Percentiles rank a stretch among this genome's conserved stretches.
These are phyloP conservation scores for Calliphora vomitoria DNA, from an alignment of 2,888 invertebrate species.

Conservation along the genomic window DNA sequence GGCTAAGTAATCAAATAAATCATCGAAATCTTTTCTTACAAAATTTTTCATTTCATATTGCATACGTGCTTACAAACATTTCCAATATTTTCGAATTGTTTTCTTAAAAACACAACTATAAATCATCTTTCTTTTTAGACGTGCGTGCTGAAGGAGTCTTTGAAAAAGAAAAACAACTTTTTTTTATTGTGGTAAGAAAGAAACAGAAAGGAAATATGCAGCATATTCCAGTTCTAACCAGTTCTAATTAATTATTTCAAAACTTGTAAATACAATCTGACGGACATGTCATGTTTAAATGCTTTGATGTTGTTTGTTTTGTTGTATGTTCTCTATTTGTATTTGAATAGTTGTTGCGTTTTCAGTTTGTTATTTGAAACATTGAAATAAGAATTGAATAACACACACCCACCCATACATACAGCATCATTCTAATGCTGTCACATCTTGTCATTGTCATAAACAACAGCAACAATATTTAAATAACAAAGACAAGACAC, in stretches of 20 bases:
- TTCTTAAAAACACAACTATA: background rate
- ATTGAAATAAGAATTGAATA: constrained; percentile 18
- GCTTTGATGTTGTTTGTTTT: constrained; percentile 65
- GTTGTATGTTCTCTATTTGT: constrained; percentile 19
- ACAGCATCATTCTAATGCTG: constrained; percentile 37
- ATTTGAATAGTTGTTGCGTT: background rate
- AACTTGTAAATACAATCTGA: constrained; percentile 52
- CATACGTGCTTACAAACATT: background rate
- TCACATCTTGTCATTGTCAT: constrained; percentile 59
- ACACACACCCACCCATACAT: background rate
- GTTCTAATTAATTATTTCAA: constrained; percentile 52
- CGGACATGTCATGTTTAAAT: constrained; percentile 60
- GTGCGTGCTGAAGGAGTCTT: background rate
- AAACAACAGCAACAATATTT: constrained; percentile 15
- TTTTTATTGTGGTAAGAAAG: background rate
- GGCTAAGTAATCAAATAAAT: constrained; percentile 16
- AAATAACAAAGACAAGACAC: constrained; percentile 11
- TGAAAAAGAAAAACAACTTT: background rate
- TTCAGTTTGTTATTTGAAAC: constrained; percentile 44
- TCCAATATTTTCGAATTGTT: background rate
- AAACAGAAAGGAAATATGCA: background rate
- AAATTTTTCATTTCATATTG: background rate
- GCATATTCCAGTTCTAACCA: constrained; percentile 18
- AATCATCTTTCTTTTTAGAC: constrained; percentile 6
- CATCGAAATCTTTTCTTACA: constrained; percentile 15